phyloP scores from a whole-genome alignment of 2,888 invertebrate genomes.

The Bombylius discolor region DNA sequence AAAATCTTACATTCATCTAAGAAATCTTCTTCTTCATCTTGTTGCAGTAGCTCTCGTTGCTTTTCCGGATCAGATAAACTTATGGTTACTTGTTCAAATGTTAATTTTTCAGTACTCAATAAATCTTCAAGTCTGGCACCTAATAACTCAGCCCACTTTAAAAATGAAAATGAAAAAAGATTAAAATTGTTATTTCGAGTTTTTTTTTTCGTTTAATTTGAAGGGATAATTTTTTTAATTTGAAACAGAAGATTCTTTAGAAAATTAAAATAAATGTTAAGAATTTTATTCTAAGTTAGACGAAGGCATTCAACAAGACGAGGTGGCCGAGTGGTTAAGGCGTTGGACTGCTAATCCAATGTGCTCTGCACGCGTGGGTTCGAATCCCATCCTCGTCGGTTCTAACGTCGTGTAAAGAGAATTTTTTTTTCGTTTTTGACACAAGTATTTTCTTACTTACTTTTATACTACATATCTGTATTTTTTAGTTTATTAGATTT shows the following conservation, averaged over 20 bases:
- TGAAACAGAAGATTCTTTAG: too few species aligned
- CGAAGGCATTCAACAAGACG: slow-evolving; percentile 37
- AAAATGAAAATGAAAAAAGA: neutral
- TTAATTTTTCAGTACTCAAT: slow-evolving; percentile 64
- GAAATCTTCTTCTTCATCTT: slow-evolving; percentile 94
- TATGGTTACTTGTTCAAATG: slow-evolving; percentile 51
- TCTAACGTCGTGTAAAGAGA: too few species aligned
- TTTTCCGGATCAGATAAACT: slow-evolving; percentile 62
- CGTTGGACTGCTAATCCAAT: slow-evolving; percentile 77
- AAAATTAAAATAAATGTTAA: too few species aligned
- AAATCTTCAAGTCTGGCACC: slow-evolving; percentile 86
- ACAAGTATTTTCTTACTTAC: neutral
- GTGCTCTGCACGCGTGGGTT: slow-evolving; percentile 76
- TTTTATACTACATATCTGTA: neutral
- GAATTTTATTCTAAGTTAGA: neutral
- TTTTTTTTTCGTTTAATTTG: too few species aligned
- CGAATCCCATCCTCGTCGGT: slow-evolving; percentile 67
- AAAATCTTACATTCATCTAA: slow-evolving; percentile 77
- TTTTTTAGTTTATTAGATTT: too few species aligned
- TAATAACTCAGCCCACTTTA: slow-evolving; percentile 46
- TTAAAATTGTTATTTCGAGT: too few species aligned
- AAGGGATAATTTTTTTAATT: too few species aligned
- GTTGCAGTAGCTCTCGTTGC: slow-evolving; percentile 63
- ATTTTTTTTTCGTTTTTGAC: slow-evolving; percentile 12
- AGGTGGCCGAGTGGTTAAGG: slow-evolving; percentile 77